Percentiles rank a stretch among this genome's conserved stretches.
Evolutionary conservation across 2,888 invertebrate species (phyloP).

Genomic region (Eudasyphora cyanicolor): DNA sequence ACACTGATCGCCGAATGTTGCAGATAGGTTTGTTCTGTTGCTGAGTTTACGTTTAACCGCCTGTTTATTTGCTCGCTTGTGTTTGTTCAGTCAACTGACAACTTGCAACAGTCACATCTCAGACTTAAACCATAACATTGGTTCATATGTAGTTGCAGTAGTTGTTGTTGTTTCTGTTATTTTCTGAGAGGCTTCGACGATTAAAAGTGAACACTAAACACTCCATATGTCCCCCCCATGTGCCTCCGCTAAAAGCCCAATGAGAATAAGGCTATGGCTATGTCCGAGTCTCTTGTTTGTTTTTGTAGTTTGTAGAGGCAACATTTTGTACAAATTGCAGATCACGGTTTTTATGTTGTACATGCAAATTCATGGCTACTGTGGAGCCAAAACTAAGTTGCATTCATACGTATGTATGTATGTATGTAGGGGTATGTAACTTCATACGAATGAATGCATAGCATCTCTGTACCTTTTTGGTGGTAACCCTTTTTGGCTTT

Average conservation of each 20-base stretch:
- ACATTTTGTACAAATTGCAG: conserved; percentile 78
- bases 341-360: conserved; percentile 80
- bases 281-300: conserved; percentile 29
- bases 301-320: conserved; percentile 43
- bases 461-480: background rate
- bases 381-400: conserved; percentile 67
- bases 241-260: conserved; percentile 48
- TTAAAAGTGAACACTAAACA: conserved; percentile 2
- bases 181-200: background rate
- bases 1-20: conserved; percentile 61
- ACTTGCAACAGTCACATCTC: conserved; percentile 53
- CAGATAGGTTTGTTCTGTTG: conserved; percentile 36
- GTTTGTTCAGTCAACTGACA: conserved; percentile 56
- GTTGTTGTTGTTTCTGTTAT: background rate
- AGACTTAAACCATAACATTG: conserved; percentile 60
- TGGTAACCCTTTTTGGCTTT: conserved; percentile 9
- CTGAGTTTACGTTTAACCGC: conserved; percentile 40
- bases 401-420: conserved; percentile 9
- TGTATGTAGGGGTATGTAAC: background rate
- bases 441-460: background rate
- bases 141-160: background rate
- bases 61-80: conserved; percentile 25
- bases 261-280: conserved; percentile 42
- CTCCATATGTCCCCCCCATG: background rate
- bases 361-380: conserved; percentile 80